Base-by-base conservation (phyloP, 2,888 invertebrate species). In the Artemia sinica region DNA sequence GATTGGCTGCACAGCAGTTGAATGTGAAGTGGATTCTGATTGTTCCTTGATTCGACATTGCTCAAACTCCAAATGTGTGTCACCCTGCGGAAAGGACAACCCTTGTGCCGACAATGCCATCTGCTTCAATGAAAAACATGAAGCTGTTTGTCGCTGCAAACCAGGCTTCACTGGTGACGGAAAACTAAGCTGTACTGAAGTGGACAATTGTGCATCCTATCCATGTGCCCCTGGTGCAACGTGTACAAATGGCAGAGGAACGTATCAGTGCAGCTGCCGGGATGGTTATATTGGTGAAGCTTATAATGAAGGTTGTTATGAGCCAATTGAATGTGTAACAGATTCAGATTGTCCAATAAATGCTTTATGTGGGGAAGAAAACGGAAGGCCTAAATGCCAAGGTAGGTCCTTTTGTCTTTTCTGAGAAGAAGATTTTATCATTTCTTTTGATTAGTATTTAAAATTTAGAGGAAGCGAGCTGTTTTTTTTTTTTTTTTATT, bases 11-110 rank as follows among this genome's bases (percentile, higher is more conserved):
- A 85, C 86, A 73, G 84, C 84, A 73, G 86, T 89, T 70, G 89
- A 90, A 79, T 91, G 91, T 78, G 84, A 88, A 66, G 86, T 75
- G 0, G 84, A 87, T 74, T 79, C 82, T 0, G 85, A 91, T 70
- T 92, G 91, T 75, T 82, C 86, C 0, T 85, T 85, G 67, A 91
- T 91, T 75, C 89, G 91, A 78, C 81, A 88, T 66, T 93, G 93
- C 74, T 86, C 89, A 72, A 82, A 84, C 71, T 85, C 86, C 75
- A 86, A 85, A 80, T 92, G 92, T 76, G 89, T 89, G 80, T 89
- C 89, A 71, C 88, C 89, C 14, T 92, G 92, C 76, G 80, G 91
- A 28, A 84, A 86, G 6, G 81, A 85, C n/a, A 89, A 90, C 77
- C 86, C 87, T 14, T 92, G 92, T 75, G 91, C 90, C 0, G 84